These are phyloP conservation scores for Cephalopterus ornatus DNA, from an alignment of 2,113 vertebrate genomes.

Conservation along the genomic window DNA sequence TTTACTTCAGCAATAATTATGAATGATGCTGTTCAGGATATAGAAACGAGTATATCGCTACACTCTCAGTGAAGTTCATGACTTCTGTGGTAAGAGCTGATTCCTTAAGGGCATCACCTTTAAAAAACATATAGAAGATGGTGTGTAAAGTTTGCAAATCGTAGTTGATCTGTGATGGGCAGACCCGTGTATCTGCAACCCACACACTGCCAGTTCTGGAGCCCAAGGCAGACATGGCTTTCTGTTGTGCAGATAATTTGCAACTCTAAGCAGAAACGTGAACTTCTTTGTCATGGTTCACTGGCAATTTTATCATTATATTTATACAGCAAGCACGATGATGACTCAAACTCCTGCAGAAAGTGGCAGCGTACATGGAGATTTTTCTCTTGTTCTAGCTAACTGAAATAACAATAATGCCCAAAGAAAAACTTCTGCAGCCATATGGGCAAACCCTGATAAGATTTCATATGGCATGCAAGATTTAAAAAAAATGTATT, in stretches of 20 bases:
- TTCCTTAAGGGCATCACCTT: background rate
- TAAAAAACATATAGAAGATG: background rate
- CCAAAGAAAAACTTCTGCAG: background rate
- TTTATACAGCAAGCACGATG: conserved; percentile 38
- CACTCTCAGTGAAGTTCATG: background rate
- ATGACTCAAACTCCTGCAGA: background rate
- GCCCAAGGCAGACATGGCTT: background rate
- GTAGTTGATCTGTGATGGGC: background rate
- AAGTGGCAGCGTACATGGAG: background rate
- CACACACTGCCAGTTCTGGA: background rate
- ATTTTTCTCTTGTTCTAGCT: background rate
- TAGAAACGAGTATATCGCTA: background rate
- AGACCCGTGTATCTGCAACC: rapidly evolving
- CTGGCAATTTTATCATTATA: conserved; percentile 48
- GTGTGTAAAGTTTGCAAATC: background rate
- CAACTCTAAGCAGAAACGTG: conserved; percentile 53
- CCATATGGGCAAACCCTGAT: background rate
- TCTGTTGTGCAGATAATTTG: conserved; percentile 31
- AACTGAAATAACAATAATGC: background rate
- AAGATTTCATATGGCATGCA: background rate
- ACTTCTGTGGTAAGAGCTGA: background rate
- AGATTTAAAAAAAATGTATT: background rate
- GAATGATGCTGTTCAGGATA: background rate
- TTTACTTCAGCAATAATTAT: background rate
- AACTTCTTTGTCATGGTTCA: conserved; percentile 57